Base-by-base conservation (phyloP, 2,113 vertebrate species). In the Chlorodrepanis virens region DNA sequence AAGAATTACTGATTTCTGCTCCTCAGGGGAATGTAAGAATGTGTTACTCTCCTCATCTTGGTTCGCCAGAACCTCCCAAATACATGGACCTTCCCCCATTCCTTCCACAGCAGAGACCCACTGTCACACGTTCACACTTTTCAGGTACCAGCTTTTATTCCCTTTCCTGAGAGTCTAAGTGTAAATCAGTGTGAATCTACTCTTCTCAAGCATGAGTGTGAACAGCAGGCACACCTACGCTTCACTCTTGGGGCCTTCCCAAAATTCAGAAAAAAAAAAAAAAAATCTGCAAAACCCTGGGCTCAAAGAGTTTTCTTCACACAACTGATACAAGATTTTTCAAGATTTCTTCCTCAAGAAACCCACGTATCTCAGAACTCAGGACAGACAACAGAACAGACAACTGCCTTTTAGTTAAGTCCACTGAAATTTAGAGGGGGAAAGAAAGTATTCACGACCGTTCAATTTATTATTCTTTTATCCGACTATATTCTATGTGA, bases 21-120 rank as follows among this genome's bases (percentile, higher is more conserved):
- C 31, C 71, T 67, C 0, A 0, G 10, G 2, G 47, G 33, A 80
- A 63, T 0, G 1, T 14, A 76, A 60, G n/a, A 1, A 16, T 0
- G 0, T n/a, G 59, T 63, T 50, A 28, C 22, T 87, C 54, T 61
- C 57, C 69, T 87, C 45, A 35, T 17, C 69, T 70, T 69, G 37
- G 21, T 39, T 37, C 64, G 54, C 47, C 79, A 84, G 63, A 80
- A 56, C 49, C 29, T 42, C 88, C 53, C 44, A 82, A 93, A 70
- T 1, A n/a, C 53, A 74, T 2, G 0, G 39, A 65, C n/a, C 33
- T 28, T 45, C 19, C 44, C 31, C 7, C 0, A 0, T 39, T 21
- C 56, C 49, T 54, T 63, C 52, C 8, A 2, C 56, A 87, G 39
- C 49, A 90, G 29, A 82, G 25, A 65, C 3, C 3, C 0, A 1